Percentiles rank a stretch among this genome's conserved stretches.
Conservation (phyloP, 2,797 vertebrate genomes). For the Pygocentrus nattereri region DNA sequence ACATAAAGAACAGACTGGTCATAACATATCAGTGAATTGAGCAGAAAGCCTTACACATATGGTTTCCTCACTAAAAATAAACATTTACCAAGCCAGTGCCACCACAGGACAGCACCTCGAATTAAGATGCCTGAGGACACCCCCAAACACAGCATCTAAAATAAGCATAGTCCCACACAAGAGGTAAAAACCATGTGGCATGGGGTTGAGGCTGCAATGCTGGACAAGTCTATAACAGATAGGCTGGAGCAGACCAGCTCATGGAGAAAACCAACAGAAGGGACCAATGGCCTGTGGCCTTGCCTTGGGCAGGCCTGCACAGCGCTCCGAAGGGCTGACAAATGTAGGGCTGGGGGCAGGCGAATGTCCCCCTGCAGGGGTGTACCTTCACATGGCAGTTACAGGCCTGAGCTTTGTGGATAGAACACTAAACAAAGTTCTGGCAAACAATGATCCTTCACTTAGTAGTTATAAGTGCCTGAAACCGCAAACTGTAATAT, state of each 20-base stretch:
- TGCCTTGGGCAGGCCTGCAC: slow-evolving; percentile 87
- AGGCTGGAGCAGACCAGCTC: slow-evolving; percentile 76
- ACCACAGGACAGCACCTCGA: slow-evolving; percentile 68
- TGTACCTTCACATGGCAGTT: slow-evolving; percentile 31
- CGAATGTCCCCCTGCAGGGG: slow-evolving; percentile 71
- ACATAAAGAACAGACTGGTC: too few species aligned
- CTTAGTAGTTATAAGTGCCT: not conserved
- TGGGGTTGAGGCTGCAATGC: slow-evolving; percentile 70
- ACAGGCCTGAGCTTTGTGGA: slow-evolving; percentile 17
- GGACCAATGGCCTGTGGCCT: slow-evolving; percentile 86
- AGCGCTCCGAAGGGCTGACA: slow-evolving; percentile 83
- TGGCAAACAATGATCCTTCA: slow-evolving; percentile 25
- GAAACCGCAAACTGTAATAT: too few species aligned
- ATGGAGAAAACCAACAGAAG: slow-evolving; percentile 86
- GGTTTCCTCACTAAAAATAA: slow-evolving; percentile 65
- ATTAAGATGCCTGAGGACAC: slow-evolving; percentile 73
- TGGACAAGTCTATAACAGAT: slow-evolving; percentile 82
- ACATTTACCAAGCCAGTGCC: slow-evolving; percentile 52
- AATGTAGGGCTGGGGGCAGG: slow-evolving; percentile 69
- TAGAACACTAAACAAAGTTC: slow-evolving; percentile 28
- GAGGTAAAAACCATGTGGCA: slow-evolving; percentile 68
- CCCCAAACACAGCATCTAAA: slow-evolving; percentile 50
- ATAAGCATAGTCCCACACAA: slow-evolving; percentile 70
- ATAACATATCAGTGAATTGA: too few species aligned
- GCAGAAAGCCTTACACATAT: too few species aligned